phyloP scores from a whole-genome alignment of 2,113 vertebrate genomes.

The Cyanoramphus novaezelandiae region DNA sequence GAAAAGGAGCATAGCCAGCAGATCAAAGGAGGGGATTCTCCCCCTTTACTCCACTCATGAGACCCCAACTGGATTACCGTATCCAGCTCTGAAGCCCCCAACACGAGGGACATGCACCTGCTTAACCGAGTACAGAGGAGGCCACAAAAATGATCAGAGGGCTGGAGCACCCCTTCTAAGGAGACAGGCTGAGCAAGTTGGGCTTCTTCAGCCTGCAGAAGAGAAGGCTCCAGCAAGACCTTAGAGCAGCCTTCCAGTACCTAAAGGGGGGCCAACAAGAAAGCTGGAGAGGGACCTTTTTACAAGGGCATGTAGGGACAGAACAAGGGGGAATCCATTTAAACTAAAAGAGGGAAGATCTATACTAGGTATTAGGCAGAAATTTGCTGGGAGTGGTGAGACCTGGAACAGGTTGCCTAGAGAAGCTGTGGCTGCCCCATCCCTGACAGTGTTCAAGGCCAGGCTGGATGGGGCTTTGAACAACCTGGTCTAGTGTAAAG shows the following conservation, averaged over 20 bases:
- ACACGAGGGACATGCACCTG: not conserved
- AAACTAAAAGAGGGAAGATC: not conserved
- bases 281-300: not conserved
- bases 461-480: not conserved
- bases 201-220: not conserved
- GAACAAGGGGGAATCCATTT: not conserved
- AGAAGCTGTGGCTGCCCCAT: not conserved
- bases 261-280: not conserved
- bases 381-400: not conserved
- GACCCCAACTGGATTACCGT: not conserved
- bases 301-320: not conserved
- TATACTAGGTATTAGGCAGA: not conserved
- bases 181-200: not conserved
- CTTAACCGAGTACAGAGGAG: not conserved
- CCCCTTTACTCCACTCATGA: not conserved
- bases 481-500: not conserved
- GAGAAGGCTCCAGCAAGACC: not conserved
- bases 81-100: not conserved
- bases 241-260: not conserved
- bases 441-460: not conserved
- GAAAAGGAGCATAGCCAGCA: not conserved
- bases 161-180: not conserved
- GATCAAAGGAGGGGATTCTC: not conserved
- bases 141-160: not conserved
- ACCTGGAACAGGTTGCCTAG: not conserved